Conservation (phyloP, 2,797 vertebrate species). For the Sebastes goodei region DNA sequence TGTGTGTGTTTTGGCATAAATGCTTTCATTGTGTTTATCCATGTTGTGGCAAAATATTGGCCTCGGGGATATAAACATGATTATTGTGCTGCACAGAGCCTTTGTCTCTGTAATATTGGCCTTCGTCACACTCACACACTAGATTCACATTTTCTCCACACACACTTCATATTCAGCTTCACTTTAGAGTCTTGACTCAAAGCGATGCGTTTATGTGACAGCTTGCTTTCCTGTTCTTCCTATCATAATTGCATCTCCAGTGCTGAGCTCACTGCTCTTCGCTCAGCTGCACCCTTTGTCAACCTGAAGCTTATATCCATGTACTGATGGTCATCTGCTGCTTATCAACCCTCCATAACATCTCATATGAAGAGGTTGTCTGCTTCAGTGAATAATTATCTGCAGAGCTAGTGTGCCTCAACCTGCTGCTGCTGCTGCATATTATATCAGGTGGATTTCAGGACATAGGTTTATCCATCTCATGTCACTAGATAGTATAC, state of each 20-base stretch:
- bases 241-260: constrained; percentile 56
- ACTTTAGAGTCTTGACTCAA: not conserved
- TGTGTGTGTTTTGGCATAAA: not conserved
- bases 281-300: constrained; percentile 22
- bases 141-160: not conserved
- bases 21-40: not conserved
- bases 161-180: not conserved
- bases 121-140: not conserved
- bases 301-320: constrained; percentile 7
- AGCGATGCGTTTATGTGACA: constrained; percentile 21
- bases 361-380: constrained; percentile 3
- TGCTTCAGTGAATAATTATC: constrained; percentile 29
- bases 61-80: not conserved
- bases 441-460: constrained; percentile 4
- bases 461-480: constrained; percentile 5
- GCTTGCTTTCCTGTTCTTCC: constrained; percentile 1
- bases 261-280: constrained; percentile 14
- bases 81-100: not conserved
- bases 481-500: not conserved
- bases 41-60: not conserved
- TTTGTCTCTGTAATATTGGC: not conserved
- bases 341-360: constrained; percentile 17
- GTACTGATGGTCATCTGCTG: constrained; percentile 30
- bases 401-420: not conserved
- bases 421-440: not conserved